Evolutionary conservation across 2,888 invertebrate species (phyloP).

Genomic region (Crematogaster levior): DNA sequence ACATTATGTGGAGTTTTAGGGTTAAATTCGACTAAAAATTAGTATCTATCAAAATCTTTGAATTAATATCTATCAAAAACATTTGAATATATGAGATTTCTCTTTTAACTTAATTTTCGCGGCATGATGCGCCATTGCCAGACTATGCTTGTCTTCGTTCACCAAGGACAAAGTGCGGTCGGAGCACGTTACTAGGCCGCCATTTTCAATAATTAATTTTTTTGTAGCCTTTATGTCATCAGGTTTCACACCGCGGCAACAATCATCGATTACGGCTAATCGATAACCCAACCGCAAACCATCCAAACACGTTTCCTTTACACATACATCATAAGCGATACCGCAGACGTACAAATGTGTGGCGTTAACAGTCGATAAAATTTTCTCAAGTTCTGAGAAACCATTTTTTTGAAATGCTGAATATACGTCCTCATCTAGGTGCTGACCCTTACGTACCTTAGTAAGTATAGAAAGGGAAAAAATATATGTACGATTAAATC

Average conservation of each 20-base stretch:
- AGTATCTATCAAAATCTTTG: too few relatives aligned
- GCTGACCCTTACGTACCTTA: conserved; percentile 94
- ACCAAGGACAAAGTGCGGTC: conserved; percentile 93
- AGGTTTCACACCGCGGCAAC: conserved; percentile 94
- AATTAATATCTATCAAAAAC: too few relatives aligned
- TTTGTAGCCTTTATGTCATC: conserved; percentile 92
- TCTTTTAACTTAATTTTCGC: conserved; percentile 84
- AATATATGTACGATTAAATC: neutral
- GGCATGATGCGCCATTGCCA: conserved; percentile 94
- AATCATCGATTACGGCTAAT: conserved; percentile 95
- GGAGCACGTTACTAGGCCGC: conserved; percentile 92
- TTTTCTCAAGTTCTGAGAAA: conserved; percentile 92
- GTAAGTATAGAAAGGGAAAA: neutral
- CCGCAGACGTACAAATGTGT: conserved; percentile 98
- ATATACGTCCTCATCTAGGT: conserved; percentile 97
- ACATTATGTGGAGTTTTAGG: too few relatives aligned
- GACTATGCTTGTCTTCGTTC: conserved; percentile 92
- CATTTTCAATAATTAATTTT: conserved; percentile 89
- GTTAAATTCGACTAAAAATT: too few relatives aligned
- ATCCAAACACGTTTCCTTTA: conserved; percentile 94
- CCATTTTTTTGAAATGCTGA: conserved; percentile 97
- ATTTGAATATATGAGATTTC: too few relatives aligned
- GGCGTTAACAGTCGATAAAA: conserved; percentile 91
- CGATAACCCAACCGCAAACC: conserved; percentile 95
- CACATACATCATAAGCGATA: conserved; percentile 97